These are phyloP conservation scores for Vultur gryphus DNA, from an alignment of 2,797 vertebrate genomes.

Conservation along the genomic window DNA sequence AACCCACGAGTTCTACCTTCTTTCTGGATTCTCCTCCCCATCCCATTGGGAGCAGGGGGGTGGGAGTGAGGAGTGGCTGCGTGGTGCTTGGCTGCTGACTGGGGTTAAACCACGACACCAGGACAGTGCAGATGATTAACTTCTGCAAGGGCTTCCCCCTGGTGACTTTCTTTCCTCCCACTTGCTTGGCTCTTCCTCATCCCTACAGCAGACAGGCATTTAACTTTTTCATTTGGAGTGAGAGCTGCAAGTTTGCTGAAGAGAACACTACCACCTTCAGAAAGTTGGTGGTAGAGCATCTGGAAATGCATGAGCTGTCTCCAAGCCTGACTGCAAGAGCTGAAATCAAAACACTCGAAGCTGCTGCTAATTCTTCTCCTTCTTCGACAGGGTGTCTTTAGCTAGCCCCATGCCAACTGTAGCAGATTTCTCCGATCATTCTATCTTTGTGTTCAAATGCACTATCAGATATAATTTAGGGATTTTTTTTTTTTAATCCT, in stretches of 20 bases:
- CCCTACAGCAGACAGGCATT: not conserved
- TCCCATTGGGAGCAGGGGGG: no score
- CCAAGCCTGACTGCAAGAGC: not conserved
- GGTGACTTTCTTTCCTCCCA: not conserved
- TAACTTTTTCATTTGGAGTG: not conserved
- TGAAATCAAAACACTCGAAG: rapidly evolving
- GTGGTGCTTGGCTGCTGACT: no score
- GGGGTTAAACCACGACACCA: no score
- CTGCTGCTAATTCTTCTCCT: not conserved
- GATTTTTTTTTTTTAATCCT: no score
- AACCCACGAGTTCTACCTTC: no score
- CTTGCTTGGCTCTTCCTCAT: rapidly evolving
- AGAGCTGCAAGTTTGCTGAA: not conserved
- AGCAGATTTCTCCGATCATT: not conserved
- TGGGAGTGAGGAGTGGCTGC: no score
- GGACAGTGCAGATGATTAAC: not conserved
- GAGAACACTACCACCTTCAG: slow-evolving; percentile 53
- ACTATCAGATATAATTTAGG: not conserved
- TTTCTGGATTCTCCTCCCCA: no score
- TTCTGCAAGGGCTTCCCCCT: not conserved
- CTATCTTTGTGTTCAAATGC: not conserved
- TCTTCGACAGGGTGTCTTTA: not conserved
- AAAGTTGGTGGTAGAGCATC: slow-evolving; percentile 1
- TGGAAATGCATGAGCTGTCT: not conserved
- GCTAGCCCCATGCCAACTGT: rapidly evolving